Percentiles rank a stretch among this genome's conserved stretches.
phyloP scores from a whole-genome alignment of 2,113 vertebrate species.

The Crotalus viridis region DNA sequence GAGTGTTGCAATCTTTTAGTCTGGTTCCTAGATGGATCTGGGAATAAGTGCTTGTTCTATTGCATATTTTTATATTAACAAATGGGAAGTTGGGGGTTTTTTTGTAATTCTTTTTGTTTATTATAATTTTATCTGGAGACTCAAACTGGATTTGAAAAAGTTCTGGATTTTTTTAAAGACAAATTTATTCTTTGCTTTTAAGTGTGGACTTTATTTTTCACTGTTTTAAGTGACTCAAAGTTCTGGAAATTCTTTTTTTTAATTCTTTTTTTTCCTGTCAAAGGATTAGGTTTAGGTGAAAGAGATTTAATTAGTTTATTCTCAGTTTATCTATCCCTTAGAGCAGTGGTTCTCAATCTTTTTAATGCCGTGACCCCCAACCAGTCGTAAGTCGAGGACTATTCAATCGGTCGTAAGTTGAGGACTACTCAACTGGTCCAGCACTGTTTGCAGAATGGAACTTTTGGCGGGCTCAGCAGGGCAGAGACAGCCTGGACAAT shows the following conservation, averaged over 20 bases:
- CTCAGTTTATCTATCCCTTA: neutral
- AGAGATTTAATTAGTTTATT: conserved; percentile 25
- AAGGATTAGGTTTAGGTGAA: neutral
- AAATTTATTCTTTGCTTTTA: neutral
- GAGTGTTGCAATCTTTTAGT: conserved; percentile 2
- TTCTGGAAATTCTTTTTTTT: neutral
- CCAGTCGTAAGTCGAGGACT: no score
- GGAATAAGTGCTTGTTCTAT: neutral
- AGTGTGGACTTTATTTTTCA: neutral
- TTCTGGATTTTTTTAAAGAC: neutral
- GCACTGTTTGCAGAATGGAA: no score
- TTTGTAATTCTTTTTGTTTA: conserved; percentile 29
- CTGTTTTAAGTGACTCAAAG: conserved; percentile 11
- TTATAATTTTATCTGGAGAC: conserved; percentile 43
- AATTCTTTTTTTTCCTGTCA: neutral
- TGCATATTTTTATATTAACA: conserved; percentile 23
- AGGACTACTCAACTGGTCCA: no score
- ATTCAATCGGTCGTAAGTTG: no score
- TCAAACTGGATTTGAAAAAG: conserved; percentile 22
- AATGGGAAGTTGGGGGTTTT: conserved; percentile 17
- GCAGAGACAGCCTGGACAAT: no score
- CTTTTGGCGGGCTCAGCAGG: no score
- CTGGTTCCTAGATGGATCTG: conserved; percentile 31
- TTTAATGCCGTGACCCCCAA: no score
- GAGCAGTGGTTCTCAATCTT: no score